Evolutionary conservation across 2,888 invertebrate genomes (phyloP).

Genomic region (Aphidius colemani): DNA sequence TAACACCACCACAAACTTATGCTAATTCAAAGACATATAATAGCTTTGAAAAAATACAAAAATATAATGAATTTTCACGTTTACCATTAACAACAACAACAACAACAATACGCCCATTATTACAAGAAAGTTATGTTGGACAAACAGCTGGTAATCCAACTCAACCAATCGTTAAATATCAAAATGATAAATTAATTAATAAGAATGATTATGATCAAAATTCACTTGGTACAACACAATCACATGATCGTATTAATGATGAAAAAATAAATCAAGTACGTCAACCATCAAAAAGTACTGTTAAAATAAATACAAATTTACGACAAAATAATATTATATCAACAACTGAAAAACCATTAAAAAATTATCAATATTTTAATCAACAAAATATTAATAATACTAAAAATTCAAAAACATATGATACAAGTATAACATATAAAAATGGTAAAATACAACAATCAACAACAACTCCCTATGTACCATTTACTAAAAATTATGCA

Average conservation of each 20-base stretch:
- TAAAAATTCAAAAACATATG: constrained; percentile 48
- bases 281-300: constrained; percentile 34
- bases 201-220: constrained; percentile 28
- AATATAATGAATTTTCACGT: constrained; percentile 6
- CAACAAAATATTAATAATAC: constrained; percentile 32
- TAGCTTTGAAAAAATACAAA: neutral
- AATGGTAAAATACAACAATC: constrained; percentile 47
- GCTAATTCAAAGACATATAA: constrained; percentile 35
- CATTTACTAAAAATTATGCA: constrained; percentile 54
- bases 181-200: neutral
- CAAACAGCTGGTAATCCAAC: constrained; percentile 26
- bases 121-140: neutral
- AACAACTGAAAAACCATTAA: constrained; percentile 49
- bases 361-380: constrained; percentile 31
- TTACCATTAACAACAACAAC: constrained; percentile 28
- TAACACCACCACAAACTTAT: constrained; percentile 19
- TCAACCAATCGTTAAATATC: constrained; percentile 13
- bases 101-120: constrained; percentile 1
- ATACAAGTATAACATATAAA: constrained; percentile 50
- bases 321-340: constrained; percentile 43
- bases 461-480: constrained; percentile 52
- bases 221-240: constrained; percentile 13
- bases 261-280: constrained; percentile 27
- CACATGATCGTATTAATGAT: constrained; percentile 1
- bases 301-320: constrained; percentile 34